Percentiles rank a stretch among this genome's conserved stretches.
phyloP scores from a whole-genome alignment of 2,113 vertebrate genomes.

The Aspiorhynchus laticeps region DNA sequence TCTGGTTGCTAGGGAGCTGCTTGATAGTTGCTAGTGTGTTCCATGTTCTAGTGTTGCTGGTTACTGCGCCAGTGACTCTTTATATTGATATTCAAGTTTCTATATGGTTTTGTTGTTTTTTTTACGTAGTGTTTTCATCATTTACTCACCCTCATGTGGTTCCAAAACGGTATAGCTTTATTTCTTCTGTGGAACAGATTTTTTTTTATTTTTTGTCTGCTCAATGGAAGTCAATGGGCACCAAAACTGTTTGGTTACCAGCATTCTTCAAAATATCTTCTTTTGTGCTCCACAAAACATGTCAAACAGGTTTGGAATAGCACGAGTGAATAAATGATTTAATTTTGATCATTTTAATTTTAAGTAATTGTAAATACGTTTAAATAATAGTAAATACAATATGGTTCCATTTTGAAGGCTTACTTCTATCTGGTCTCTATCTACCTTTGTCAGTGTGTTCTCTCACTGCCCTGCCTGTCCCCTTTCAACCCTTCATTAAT shows the following conservation, averaged over 20 bases:
- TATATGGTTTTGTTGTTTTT: not conserved
- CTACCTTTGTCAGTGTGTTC: not conserved
- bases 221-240: not conserved
- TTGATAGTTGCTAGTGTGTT: not conserved
- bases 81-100: not conserved
- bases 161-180: not conserved
- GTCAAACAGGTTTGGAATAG: not conserved
- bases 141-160: not conserved
- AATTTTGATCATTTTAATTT: no score
- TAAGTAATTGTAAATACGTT: no score
- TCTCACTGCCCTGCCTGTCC: not conserved
- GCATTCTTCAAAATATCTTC: no score
- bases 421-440: not conserved
- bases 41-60: not conserved
- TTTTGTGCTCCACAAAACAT: no score
- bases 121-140: not conserved
- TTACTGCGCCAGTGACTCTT: not conserved
- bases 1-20: not conserved
- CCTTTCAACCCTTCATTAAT: slow-evolving; percentile 35
- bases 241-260: no score
- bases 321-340: not conserved
- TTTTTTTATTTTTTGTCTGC: not conserved
- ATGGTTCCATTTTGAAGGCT: not conserved
- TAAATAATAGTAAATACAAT: not conserved
- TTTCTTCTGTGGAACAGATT: not conserved